Conservation (phyloP, 2,113 vertebrate genomes). For the Hipposideros armiger region DNA sequence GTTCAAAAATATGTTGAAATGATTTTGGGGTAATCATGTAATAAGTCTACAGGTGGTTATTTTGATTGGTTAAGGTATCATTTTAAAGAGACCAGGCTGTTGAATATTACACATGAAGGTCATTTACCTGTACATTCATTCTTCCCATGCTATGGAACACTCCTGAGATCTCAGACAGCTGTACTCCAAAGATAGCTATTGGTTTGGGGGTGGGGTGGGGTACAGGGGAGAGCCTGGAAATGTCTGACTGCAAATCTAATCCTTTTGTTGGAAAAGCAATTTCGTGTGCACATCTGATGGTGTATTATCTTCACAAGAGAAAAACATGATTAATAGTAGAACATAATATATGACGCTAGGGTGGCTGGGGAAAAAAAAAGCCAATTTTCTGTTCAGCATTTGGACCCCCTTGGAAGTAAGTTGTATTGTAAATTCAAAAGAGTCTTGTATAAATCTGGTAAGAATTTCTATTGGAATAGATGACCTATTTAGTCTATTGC, state of each 20-base stretch:
- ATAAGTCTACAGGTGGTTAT: background rate
- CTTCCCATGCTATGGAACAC: background rate
- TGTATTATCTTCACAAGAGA: constrained; percentile 70
- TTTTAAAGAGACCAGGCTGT: constrained; percentile 27
- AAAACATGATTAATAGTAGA: constrained; percentile 71
- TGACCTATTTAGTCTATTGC: constrained; percentile 82
- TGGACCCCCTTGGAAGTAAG: constrained; percentile 71
- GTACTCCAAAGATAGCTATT: background rate
- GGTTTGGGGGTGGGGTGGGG: background rate
- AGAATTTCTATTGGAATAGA: constrained; percentile 79
- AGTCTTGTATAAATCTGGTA: constrained; percentile 75
- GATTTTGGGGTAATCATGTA: background rate
- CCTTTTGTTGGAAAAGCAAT: constrained; percentile 58
- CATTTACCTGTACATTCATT: background rate
- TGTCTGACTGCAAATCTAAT: constrained; percentile 45
- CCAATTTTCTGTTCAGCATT: constrained; percentile 71
- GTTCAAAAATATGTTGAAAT: constrained; percentile 9
- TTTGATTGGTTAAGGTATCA: background rate
- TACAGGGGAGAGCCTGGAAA: constrained; percentile 25
- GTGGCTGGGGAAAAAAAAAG: constrained; percentile 42
- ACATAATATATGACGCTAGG: constrained; percentile 61
- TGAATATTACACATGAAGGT: background rate
- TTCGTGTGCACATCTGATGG: background rate
- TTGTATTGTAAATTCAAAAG: constrained; percentile 78
- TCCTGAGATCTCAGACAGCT: background rate